These are phyloP conservation scores for Drosophila yakuba DNA, from an alignment of 1,140 invertebrate genomes.

Conservation along the genomic window DNA sequence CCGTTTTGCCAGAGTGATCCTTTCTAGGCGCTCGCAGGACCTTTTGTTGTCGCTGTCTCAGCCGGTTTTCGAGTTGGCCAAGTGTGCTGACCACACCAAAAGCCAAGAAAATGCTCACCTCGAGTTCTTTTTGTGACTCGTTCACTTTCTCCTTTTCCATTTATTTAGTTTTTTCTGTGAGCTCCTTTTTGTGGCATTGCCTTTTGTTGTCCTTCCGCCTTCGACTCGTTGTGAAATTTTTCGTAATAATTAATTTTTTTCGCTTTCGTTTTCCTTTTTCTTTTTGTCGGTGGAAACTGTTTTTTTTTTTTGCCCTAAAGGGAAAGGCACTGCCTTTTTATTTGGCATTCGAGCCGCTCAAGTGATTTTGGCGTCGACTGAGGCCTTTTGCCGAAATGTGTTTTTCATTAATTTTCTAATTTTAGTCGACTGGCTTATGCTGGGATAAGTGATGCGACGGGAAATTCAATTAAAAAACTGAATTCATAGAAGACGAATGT, in stretches of 20 bases:
- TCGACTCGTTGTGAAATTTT: conserved; percentile 78
- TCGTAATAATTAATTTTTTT: conserved; percentile 81
- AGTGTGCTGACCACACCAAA: conserved; percentile 71
- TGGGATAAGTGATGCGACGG: conserved; percentile 40
- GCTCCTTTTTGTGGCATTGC: conserved; percentile 53
- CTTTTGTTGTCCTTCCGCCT: conserved; percentile 76
- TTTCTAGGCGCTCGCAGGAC: conserved; percentile 28
- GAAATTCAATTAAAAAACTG: conserved; percentile 61
- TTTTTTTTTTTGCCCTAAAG: conserved; percentile 16
- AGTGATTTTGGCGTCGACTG: conserved; percentile 61
- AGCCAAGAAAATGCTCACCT: conserved; percentile 62
- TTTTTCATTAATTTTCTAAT: conserved; percentile 75
- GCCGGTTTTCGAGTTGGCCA: conserved; percentile 9
- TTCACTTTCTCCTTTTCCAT: conserved; percentile 47
- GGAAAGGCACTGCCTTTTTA: conserved; percentile 17
- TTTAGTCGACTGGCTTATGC: conserved; percentile 69
- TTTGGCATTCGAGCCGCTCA: conserved; percentile 52
- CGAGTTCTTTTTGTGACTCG: conserved; percentile 52
- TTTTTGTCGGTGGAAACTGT: conserved; percentile 29
- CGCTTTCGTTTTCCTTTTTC: conserved; percentile 21
- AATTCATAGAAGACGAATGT: conserved; percentile 28
- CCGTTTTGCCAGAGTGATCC: conserved; percentile 44
- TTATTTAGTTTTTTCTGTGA: conserved; percentile 19
- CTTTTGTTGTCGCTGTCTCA: conserved; percentile 26
- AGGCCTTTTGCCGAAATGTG: conserved; percentile 56